phyloP scores from a whole-genome alignment of 2,888 invertebrate species.

The Cephus sareptanus region DNA sequence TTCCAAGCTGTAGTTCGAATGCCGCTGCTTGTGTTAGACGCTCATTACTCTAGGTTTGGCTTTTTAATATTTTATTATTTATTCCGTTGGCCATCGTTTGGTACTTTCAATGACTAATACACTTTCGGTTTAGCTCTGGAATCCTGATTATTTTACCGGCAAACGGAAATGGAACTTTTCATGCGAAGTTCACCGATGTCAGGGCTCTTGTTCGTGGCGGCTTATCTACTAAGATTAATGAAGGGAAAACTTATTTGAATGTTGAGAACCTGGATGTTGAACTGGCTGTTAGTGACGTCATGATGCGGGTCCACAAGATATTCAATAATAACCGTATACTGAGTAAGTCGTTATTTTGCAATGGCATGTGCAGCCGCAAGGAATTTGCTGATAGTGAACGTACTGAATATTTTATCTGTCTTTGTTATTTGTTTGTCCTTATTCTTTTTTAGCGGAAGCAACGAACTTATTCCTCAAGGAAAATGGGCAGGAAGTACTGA shows the following conservation, averaged over 20 bases:
- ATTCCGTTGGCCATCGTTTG: background rate
- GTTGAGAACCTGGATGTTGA: constrained; percentile 74
- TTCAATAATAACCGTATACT: constrained; percentile 78
- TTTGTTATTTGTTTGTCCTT: constrained; percentile 8
- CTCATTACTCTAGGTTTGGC: constrained; percentile 70
- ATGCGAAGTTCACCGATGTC: constrained; percentile 73
- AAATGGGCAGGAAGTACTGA: constrained; percentile 76
- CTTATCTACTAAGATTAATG: constrained; percentile 66
- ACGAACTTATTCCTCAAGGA: constrained; percentile 78
- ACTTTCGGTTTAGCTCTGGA: constrained; percentile 69
- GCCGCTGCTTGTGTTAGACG: constrained; percentile 74
- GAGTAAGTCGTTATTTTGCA: constrained; percentile 67
- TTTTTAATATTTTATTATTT: constrained; percentile 6
- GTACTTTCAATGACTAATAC: background rate
- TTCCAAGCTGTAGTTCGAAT: constrained; percentile 75
- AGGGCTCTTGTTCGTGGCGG: constrained; percentile 72
- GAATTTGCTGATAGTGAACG: background rate
- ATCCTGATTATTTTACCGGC: constrained; percentile 78
- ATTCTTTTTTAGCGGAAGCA: constrained; percentile 71
- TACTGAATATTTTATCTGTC: constrained; percentile 3
- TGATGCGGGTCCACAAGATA: constrained; percentile 75
- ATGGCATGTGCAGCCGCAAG: background rate
- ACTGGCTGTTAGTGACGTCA: constrained; percentile 72
- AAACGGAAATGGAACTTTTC: constrained; percentile 77
- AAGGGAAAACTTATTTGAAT: constrained; percentile 70